Conservation (phyloP, 92 coral and sea anemone genomes). For the Porites cylindrica region DNA sequence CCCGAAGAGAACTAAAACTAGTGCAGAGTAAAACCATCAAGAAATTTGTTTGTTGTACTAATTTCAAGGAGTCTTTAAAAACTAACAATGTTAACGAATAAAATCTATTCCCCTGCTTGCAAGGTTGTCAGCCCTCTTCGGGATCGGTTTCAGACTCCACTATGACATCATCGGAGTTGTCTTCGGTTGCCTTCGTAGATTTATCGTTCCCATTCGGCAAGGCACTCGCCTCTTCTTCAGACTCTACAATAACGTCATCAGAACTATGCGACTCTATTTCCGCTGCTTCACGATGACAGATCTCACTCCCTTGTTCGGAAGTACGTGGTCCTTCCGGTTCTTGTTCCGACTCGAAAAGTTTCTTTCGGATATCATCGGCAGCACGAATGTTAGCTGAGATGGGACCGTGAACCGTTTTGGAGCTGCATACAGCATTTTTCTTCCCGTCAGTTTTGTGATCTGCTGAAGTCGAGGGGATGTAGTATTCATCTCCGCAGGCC, state of each 20-base stretch:
- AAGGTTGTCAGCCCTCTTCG: not conserved
- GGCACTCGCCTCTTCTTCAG: constrained; percentile 20
- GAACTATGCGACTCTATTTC: constrained; percentile 13
- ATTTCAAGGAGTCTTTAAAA: not conserved
- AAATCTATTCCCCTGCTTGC: not conserved
- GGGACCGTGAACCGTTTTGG: not conserved
- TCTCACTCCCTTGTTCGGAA: not conserved
- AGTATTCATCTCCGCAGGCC: constrained; percentile 19
- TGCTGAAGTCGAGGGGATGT: constrained; percentile 19
- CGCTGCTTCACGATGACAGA: constrained; percentile 4
- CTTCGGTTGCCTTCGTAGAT: constrained; percentile 1
- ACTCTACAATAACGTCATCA: constrained; percentile 61
- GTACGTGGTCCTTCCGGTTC: not conserved
- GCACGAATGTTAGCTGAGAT: not conserved
- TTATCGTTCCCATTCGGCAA: not conserved
- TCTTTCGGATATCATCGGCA: constrained; percentile 33
- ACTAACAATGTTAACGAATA: not conserved
- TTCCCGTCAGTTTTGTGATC: constrained; percentile 4
- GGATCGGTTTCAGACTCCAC: constrained; percentile 25
- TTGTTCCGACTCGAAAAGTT: constrained; percentile 34
- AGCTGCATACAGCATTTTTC: not conserved
- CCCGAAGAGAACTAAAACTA: not conserved
- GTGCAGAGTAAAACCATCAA: not conserved
- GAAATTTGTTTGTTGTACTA: not conserved
- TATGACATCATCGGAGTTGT: constrained; percentile 37